Evolutionary conservation across 2,113 vertebrate species (phyloP).

Genomic region (Actenoides hombroni): DNA sequence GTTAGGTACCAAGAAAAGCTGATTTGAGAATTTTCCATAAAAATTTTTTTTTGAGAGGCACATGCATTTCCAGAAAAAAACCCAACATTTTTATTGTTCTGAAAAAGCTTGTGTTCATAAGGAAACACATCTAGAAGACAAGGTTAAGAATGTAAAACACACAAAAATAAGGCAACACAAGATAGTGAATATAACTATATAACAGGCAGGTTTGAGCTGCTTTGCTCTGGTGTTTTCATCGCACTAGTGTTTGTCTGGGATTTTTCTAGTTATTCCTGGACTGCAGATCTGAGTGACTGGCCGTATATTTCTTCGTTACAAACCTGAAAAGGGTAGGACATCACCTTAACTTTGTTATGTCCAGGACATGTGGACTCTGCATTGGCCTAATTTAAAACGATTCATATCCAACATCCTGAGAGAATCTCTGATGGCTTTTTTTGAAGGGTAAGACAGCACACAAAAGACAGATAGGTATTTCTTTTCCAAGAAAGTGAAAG

Average conservation of each 20-base stretch:
- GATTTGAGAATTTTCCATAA: neutral
- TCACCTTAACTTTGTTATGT: neutral
- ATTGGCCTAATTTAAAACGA: neutral
- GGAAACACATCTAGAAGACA: neutral
- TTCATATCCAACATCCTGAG: neutral
- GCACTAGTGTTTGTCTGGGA: neutral
- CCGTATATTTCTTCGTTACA: neutral
- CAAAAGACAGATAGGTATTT: neutral
- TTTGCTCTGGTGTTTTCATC: neutral
- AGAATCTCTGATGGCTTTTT: neutral
- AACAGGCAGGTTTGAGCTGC: neutral
- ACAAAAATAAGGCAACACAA: neutral
- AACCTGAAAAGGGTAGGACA: neutral
- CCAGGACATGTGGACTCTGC: fast-evolving
- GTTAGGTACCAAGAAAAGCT: neutral
- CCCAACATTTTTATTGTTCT: too few relatives aligned
- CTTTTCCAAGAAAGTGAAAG: neutral
- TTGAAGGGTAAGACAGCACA: neutral
- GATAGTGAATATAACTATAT: neutral
- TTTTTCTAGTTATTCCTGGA: neutral
- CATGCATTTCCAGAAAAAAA: neutral
- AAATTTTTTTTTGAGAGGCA: neutral
- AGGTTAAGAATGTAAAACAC: neutral
- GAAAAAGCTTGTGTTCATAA: neutral
- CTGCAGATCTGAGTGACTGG: neutral